Evolutionary conservation across 2,113 vertebrate genomes (phyloP), one percentile per base, ranked within the genome.

Genomic region (Coturnix japonica): DNA sequence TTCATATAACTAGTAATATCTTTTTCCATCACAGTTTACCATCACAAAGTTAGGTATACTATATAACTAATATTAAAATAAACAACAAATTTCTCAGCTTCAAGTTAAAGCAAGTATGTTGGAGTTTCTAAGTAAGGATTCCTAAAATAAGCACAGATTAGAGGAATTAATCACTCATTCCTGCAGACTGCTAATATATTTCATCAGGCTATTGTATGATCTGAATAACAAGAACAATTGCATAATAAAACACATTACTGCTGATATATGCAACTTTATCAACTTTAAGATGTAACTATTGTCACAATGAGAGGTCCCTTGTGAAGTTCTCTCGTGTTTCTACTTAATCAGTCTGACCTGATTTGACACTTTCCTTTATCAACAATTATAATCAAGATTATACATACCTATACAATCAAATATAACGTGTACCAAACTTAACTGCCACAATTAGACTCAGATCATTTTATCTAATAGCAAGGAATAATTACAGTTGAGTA

Each of bases 121-220:
- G 81, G 63, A 94, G 96, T 97, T 96, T 97, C 94, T 96, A 96
- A 96, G 77, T 78, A 92, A 97, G 83, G 97, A 97, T 72, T 95
- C 92, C 94, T 96, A 97, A 91, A 96, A 96, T 95, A 97, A 96
- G 96, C 91, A 97, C 84, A 93, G 2, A 19, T 96, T 96, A 97
- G 80, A 96, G 70, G 81, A 97, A 97, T 98, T 98, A 97, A 98
- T 98, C 96, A 97, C 94, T 97, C 91, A 96, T 96, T 97, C 96
- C 97, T 96, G 76, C 53, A 97, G 96, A 97, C 92, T 97, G 96
- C 93, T 97, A 97, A 97, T 97, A 91, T 97, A 97, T 98, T 97
- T 98, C 95, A 98, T 95, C 66, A 44, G 79, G 49, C 95, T 87
- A 97, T 97, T 98, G 97, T 96, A 95, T 97, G 92, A 97, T 97